phyloP scores from a whole-genome alignment of 2,888 invertebrate species.

The Erebia epiphron region DNA sequence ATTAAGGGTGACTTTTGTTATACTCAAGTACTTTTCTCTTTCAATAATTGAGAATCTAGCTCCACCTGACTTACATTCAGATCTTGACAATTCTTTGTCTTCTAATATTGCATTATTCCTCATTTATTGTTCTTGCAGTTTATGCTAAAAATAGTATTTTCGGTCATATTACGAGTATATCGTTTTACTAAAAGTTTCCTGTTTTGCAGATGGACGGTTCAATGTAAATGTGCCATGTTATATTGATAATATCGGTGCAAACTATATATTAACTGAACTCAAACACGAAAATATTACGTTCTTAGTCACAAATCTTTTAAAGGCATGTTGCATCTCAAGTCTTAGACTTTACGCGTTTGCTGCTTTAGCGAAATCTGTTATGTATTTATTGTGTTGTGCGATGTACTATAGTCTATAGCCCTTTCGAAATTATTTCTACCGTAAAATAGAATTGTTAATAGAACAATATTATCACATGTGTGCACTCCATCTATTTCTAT shows the following conservation, averaged over 20 bases:
- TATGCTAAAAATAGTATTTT: background rate
- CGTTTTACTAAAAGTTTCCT: background rate
- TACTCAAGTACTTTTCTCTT: too few species aligned
- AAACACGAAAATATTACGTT: slow-evolving; percentile 66
- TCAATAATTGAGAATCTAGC: too few species aligned
- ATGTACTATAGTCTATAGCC: background rate
- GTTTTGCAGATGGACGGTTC: background rate
- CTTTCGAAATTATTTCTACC: background rate
- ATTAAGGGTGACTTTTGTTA: too few species aligned
- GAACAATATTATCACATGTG: background rate
- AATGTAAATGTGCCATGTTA: background rate
- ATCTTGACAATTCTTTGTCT: too few species aligned
- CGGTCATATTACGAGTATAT: background rate
- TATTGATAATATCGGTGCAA: background rate
- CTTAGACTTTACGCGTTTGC: background rate
- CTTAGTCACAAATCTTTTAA: background rate
- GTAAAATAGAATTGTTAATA: background rate
- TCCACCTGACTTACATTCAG: too few species aligned
- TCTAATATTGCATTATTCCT: background rate
- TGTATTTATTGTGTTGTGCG: background rate
- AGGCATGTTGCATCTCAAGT: too few species aligned
- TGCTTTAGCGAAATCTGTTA: too few species aligned
- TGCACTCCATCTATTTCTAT: background rate
- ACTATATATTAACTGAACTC: slow-evolving; percentile 48
- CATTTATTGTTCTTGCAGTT: background rate